Evolutionary conservation across 2,888 invertebrate species (phyloP), one percentile per base, ranked within the genome.

Genomic region (Zaprionus obscuricornis): DNA sequence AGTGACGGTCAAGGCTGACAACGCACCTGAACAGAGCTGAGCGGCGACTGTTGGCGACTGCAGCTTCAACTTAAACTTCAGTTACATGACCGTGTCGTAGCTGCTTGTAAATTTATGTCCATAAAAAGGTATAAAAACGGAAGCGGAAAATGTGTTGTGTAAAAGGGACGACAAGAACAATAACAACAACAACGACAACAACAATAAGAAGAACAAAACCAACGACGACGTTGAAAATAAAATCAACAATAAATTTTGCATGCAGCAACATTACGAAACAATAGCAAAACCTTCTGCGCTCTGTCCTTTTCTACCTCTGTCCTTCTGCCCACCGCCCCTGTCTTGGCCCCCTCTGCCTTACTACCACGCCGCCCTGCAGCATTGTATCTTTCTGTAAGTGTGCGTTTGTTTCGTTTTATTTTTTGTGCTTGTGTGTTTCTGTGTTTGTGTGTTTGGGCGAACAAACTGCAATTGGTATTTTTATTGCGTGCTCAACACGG

Each of bases 401-500:
- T n/a, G n/a, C n/a, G n/a, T n/a, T n/a, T n/a, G n/a, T n/a, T n/a
- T n/a, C n/a, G n/a, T n/a, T n/a, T n/a, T n/a, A n/a, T n/a, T 24
- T 6, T 24, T 24, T 24, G 24, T 24, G 24, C 8, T 5, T 24
- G 24, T 24, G 24, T 24, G 24, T n/a, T n/a, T n/a, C n/a, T n/a
- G n/a, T n/a, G n/a, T n/a, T n/a, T n/a, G n/a, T n/a, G n/a, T 34
- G 40, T 16, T 67, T 33, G 68, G 72, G 62, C 49, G 67, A 18
- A 58, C 52, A 57, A 59, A 54, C 63, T 79, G 86, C 79, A 79
- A 85, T 79, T 81, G 86, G 82, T 84, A 81, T 84, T 81, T 81
- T 84, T 81, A 81, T 81, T 81, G 84, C 85, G 85, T 81, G 81
- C 82, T 81, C 74, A 81, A 85, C 86, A 74, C 82, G 82, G 82